These are phyloP conservation scores for Agelaius phoeniceus DNA, from an alignment of 2,113 vertebrate genomes.

Conservation along the genomic window DNA sequence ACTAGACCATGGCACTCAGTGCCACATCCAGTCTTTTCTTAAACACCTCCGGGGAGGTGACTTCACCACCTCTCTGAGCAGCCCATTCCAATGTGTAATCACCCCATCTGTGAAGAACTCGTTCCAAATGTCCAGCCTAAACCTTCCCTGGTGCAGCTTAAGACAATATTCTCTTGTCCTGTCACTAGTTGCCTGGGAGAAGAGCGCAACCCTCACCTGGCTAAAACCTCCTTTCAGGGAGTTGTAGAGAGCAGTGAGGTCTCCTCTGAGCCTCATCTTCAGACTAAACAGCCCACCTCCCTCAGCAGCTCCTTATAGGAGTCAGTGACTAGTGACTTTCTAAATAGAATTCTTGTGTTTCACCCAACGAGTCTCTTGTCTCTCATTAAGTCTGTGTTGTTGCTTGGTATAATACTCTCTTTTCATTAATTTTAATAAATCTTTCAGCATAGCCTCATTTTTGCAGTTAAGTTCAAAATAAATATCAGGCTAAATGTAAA, in stretches of 20 bases:
- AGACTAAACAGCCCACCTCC: neutral
- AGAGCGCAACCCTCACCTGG: neutral
- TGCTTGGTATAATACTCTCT: neutral
- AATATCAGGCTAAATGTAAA: neutral
- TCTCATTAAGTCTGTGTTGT: neutral
- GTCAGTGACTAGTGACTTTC: neutral
- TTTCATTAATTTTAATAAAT: neutral
- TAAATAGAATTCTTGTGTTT: neutral
- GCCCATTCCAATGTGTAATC: accelerated
- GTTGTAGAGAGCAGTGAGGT: neutral
- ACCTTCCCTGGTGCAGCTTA: neutral
- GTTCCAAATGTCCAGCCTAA: neutral
- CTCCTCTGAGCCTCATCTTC: neutral
- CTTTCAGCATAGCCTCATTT: neutral
- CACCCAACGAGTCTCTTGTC: neutral
- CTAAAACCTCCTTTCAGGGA: neutral
- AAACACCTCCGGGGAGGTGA: no score
- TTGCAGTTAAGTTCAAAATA: neutral
- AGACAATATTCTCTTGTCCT: neutral
- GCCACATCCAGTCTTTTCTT: neutral
- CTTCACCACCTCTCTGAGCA: neutral
- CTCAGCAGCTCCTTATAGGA: neutral
- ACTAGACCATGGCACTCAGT: neutral
- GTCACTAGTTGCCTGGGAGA: neutral
- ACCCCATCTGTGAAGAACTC: neutral